Percentiles rank a stretch among this genome's conserved stretches.
phyloP scores from a whole-genome alignment of 2,113 vertebrate genomes.

The Fulica atra region DNA sequence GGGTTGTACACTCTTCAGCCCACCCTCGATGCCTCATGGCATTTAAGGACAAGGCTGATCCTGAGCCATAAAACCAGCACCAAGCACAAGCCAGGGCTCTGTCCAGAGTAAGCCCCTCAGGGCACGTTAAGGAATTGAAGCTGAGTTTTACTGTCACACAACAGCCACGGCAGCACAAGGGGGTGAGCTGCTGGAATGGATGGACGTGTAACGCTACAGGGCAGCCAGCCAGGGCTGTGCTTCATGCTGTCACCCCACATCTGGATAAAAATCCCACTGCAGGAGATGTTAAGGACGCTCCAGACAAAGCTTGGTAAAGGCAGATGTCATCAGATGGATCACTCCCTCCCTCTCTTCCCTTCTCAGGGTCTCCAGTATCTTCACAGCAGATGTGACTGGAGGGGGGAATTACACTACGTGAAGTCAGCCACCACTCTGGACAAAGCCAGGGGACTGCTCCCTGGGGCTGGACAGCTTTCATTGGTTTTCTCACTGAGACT shows the following conservation, averaged over 20 bases:
- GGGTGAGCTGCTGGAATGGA: not conserved
- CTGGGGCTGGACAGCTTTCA: not conserved
- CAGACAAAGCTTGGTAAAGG: not conserved
- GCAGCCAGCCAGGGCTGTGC: not conserved
- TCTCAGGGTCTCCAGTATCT: not conserved
- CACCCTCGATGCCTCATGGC: not conserved
- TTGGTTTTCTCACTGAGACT: fast-evolving
- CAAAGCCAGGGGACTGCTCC: not conserved
- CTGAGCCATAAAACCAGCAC: not conserved
- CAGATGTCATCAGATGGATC: not conserved
- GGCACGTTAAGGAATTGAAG: not conserved
- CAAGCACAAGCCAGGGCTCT: not conserved
- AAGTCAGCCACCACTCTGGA: not conserved
- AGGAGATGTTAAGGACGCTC: not conserved
- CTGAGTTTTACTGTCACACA: not conserved
- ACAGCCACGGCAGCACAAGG: not conserved
- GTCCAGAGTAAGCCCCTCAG: not conserved
- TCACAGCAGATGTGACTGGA: not conserved
- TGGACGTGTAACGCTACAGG: not conserved
- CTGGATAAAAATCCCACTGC: not conserved
- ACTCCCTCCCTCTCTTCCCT: not conserved
- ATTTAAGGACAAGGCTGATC: not conserved
- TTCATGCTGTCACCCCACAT: not conserved
- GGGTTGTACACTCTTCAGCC: not conserved
- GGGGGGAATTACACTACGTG: not conserved